phyloP scores from a whole-genome alignment of 2,797 vertebrate species.

The Pipistrellus pipistrellus region DNA sequence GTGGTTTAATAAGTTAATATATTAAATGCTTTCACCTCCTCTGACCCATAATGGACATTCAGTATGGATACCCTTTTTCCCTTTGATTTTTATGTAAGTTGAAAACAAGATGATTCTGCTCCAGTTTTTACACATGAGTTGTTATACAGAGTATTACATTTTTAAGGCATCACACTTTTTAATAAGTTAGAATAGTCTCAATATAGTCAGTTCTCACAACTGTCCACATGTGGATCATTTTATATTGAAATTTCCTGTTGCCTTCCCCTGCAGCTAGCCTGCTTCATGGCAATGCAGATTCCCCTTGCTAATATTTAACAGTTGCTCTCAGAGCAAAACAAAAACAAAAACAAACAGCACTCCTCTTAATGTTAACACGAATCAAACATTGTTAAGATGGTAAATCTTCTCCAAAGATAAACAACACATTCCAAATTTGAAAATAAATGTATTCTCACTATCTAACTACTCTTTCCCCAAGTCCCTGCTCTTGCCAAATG shows the following conservation, averaged over 20 bases:
- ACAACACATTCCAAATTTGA: constrained; percentile 44
- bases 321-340: not conserved
- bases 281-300: not conserved
- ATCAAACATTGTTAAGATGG: constrained; percentile 43
- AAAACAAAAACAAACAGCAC: accelerated
- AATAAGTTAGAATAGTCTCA: constrained; percentile 40
- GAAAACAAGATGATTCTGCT: constrained; percentile 14
- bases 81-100: constrained; percentile 22
- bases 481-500: not conserved
- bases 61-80: not conserved
- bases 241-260: not conserved
- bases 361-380: constrained; percentile 7
- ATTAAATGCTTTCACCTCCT: not conserved
- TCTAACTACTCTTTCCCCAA: constrained; percentile 7
- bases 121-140: not conserved
- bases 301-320: constrained; percentile 35
- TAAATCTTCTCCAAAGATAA: constrained; percentile 65
- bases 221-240: constrained; percentile 50
- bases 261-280: not conserved
- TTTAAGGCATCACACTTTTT: constrained; percentile 40
- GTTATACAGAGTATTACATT: not conserved
- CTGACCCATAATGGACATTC: not conserved
- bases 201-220: not conserved
- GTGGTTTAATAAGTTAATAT: not conserved
- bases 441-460: constrained; percentile 26